phyloP scores from a whole-genome alignment of 2,113 vertebrate species.

The Actinemys pallida region DNA sequence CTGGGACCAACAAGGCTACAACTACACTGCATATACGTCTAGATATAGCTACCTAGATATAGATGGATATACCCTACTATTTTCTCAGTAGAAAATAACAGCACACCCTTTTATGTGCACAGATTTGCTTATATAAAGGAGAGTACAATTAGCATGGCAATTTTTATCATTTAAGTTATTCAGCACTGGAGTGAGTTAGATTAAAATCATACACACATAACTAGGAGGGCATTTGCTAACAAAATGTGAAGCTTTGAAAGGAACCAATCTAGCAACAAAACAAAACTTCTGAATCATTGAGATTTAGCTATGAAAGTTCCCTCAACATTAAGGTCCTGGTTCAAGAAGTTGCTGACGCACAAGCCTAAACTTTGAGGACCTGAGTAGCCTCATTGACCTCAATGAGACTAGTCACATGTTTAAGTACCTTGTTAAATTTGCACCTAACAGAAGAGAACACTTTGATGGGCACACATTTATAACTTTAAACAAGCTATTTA shows the following conservation, averaged over 20 bases:
- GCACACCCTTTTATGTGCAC: not conserved
- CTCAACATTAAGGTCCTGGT: not conserved
- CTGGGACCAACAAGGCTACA: not conserved
- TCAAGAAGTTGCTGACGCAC: not conserved
- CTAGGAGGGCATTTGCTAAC: not conserved
- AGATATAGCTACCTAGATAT: not conserved
- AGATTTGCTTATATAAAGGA: not conserved
- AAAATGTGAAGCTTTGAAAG: not conserved
- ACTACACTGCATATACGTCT: not conserved
- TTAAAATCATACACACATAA: not conserved
- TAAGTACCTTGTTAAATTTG: not conserved
- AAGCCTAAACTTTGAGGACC: not conserved
- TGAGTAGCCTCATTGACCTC: not conserved
- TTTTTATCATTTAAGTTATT: not conserved
- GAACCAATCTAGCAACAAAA: not conserved
- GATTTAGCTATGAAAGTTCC: not conserved
- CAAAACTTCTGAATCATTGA: not conserved
- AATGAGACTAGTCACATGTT: not conserved
- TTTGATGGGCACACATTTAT: not conserved
- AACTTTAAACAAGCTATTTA: not conserved
- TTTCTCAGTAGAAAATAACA: not conserved
- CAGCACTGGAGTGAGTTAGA: not conserved
- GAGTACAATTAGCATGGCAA: not conserved
- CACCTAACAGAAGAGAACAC: not conserved
- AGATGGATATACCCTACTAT: not conserved